phyloP scores from a whole-genome alignment of 2,888 invertebrate genomes.

The Brenthis hecate region DNA sequence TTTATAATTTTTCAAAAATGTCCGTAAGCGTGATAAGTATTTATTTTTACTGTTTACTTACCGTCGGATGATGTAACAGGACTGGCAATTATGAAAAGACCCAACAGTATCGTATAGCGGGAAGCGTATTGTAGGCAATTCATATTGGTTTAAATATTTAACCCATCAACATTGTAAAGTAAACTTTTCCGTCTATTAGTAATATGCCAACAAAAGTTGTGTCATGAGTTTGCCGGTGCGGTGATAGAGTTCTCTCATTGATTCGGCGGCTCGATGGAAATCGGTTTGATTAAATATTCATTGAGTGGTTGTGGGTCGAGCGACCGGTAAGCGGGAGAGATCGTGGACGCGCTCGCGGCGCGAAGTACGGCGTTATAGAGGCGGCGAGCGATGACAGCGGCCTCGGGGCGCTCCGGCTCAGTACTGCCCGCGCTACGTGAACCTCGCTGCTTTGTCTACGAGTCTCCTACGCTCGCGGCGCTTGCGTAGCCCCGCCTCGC shows the following conservation, averaged over 20 bases:
- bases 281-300: conserved; percentile 75
- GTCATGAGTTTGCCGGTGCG: conserved; percentile 59
- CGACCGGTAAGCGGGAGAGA: conserved; percentile 44
- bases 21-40: background rate
- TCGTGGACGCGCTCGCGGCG: conserved; percentile 45
- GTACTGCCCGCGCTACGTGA: conserved; percentile 52
- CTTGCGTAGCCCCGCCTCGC: conserved; percentile 80
- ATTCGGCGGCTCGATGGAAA: conserved; percentile 61
- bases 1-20: conserved; percentile 1
- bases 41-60: conserved; percentile 52
- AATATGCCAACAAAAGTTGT: conserved; percentile 60
- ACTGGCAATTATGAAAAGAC: conserved; percentile 60
- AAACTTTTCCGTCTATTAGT: conserved; percentile 63
- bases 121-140: conserved; percentile 59
- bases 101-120: conserved; percentile 55
- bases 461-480: conserved; percentile 60
- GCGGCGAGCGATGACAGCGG: conserved; percentile 49
- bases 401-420: conserved; percentile 60
- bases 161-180: conserved; percentile 64
- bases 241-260: conserved; percentile 66
- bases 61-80: conserved; percentile 67
- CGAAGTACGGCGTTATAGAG: conserved; percentile 47
- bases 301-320: conserved; percentile 58
- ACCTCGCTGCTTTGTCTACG: conserved; percentile 52
- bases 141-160: conserved; percentile 69